Conservation (phyloP, 2,797 vertebrate genomes). For the Lepidocolaptes lacrymiger region DNA sequence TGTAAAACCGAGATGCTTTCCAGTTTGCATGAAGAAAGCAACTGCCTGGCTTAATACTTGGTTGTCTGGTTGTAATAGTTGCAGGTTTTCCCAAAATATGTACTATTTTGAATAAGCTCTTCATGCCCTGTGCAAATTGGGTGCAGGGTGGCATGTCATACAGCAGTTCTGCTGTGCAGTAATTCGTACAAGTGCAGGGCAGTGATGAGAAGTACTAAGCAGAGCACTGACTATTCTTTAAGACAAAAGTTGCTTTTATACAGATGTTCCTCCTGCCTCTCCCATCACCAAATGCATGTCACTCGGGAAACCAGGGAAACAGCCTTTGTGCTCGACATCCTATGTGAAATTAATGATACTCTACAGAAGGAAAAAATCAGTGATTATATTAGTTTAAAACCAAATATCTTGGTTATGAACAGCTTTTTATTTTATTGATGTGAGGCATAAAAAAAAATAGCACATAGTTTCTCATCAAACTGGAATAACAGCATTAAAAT, state of each 20-base stretch:
- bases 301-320: background rate
- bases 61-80: background rate
- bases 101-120: fast-evolving
- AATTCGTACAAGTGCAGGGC: background rate
- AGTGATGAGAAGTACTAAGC: background rate
- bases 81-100: background rate
- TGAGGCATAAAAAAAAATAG: background rate
- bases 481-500: background rate
- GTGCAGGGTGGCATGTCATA: background rate
- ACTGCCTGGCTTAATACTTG: background rate
- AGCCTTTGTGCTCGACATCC: background rate
- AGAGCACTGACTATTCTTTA: background rate
- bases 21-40: background rate
- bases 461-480: background rate
- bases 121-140: fast-evolving
- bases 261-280: background rate
- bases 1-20: background rate
- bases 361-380: background rate
- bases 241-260: background rate
- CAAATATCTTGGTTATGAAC: background rate
- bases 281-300: fast-evolving
- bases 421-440: background rate
- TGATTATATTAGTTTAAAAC: background rate
- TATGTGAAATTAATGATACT: background rate
- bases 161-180: background rate